These are phyloP conservation scores for Pteruthius melanotis DNA, from an alignment of 2,113 vertebrate genomes.

Conservation along the genomic window DNA sequence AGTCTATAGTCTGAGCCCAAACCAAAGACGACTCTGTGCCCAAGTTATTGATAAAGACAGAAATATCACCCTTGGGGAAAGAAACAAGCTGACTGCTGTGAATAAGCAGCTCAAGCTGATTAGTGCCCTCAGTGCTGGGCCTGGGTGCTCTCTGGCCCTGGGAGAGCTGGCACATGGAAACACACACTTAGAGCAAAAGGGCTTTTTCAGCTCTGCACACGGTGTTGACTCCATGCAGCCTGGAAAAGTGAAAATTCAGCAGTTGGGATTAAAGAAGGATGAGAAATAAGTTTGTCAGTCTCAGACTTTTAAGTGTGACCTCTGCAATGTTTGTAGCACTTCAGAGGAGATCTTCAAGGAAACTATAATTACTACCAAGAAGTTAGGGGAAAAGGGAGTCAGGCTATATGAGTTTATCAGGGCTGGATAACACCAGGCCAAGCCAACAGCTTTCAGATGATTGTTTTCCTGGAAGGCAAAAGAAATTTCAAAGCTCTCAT, in stretches of 20 bases:
- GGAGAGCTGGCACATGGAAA: not conserved
- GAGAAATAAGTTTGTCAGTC: not conserved
- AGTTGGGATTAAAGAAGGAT: not conserved
- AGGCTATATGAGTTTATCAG: not conserved
- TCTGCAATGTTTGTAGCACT: not conserved
- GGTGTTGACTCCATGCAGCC: not conserved
- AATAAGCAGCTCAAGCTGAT: constrained; percentile 18
- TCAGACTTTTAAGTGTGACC: not conserved
- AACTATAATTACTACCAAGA: not conserved
- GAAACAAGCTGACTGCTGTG: not conserved
- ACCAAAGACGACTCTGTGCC: not conserved
- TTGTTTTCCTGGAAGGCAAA: not conserved
- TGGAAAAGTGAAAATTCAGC: not conserved
- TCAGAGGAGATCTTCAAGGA: not conserved
- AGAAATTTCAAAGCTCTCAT: not conserved
- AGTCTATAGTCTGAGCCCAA: not conserved
- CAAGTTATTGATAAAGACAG: not conserved
- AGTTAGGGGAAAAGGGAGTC: not conserved
- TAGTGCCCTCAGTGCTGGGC: not conserved
- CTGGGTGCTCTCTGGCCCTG: not conserved
- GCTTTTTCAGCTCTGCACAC: not conserved
- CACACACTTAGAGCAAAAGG: not conserved
- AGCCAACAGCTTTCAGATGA: not conserved
- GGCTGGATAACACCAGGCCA: not conserved
- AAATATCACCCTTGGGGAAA: not conserved